Evolutionary conservation across 1,140 invertebrate species (phyloP).

Genomic region (Archegozetes longisetosus): DNA sequence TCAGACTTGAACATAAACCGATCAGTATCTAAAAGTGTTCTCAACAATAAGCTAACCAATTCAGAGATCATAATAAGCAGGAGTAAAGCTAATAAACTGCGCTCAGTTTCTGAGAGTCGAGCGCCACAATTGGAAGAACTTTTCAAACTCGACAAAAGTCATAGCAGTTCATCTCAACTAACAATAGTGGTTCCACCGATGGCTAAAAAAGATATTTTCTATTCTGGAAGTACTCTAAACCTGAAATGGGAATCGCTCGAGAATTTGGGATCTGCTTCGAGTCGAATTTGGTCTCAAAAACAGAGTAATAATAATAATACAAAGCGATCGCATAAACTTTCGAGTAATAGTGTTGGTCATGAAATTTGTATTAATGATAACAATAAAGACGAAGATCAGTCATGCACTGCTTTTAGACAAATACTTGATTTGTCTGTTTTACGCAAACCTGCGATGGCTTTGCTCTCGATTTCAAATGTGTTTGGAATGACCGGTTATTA

Average conservation of each 20-base stretch:
- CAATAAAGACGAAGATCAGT: background rate
- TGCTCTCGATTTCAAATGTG: conserved; percentile 83
- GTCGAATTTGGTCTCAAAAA: no score
- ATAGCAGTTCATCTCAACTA: background rate
- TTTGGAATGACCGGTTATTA: conserved; percentile 87
- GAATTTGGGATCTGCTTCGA: background rate
- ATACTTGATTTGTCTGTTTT: conserved; percentile 12
- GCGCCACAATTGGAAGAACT: background rate
- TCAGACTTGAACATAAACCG: background rate
- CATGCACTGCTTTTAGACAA: background rate
- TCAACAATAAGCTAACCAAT: background rate
- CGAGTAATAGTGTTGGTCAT: background rate
- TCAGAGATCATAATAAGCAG: background rate
- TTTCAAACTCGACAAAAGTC: background rate
- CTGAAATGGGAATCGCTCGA: conserved; percentile 28
- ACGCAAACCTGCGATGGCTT: conserved; percentile 55
- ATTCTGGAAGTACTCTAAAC: conserved; percentile 81
- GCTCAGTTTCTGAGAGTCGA: background rate
- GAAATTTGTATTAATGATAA: background rate
- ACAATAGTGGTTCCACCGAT: conserved; percentile 61
- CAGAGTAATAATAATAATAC: background rate
- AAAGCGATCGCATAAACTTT: background rate
- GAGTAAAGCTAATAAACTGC: background rate
- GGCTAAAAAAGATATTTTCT: conserved; percentile 94
- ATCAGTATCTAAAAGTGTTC: background rate